Evolutionary conservation across 2,888 invertebrate genomes (phyloP).

Genomic region (Eledone cirrhosa): DNA sequence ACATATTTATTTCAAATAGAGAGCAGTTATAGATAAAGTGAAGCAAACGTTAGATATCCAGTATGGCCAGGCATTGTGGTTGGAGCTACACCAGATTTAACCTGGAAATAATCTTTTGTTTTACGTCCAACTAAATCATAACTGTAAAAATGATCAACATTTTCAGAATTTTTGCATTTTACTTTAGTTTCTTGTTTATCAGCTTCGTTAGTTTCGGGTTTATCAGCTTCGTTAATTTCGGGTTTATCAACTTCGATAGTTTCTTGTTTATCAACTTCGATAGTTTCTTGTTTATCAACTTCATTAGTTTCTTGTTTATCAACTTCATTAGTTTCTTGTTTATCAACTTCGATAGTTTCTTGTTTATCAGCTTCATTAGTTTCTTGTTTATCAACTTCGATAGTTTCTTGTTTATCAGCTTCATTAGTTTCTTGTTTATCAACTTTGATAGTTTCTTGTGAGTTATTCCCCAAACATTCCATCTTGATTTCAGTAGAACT

Average conservation of each 20-base stretch:
- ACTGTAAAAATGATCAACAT: background rate
- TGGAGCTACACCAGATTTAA: constrained; percentile 75
- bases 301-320: constrained; percentile 14
- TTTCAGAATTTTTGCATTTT: constrained; percentile 15
- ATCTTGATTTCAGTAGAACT: background rate
- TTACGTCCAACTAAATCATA: constrained; percentile 46
- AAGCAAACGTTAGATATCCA: constrained; percentile 94
- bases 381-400: background rate
- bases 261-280: constrained; percentile 20
- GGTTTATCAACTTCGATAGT: constrained; percentile 19
- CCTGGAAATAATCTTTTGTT: constrained; percentile 44
- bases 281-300: constrained; percentile 16
- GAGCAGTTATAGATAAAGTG: constrained; percentile 72
- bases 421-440: constrained; percentile 25
- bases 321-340: constrained; percentile 17
- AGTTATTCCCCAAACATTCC: background rate
- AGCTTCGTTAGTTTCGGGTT: constrained; percentile 21
- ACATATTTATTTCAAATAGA: background rate
- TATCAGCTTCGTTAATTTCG: background rate
- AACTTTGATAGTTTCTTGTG: background rate
- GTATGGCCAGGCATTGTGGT: constrained; percentile 88
- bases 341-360: constrained; percentile 22
- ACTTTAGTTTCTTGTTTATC: constrained; percentile 20
- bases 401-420: background rate
- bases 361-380: constrained; percentile 3